Evolutionary conservation across 2,888 invertebrate species (phyloP), one percentile per base, ranked within the genome.

Genomic region (Macroteleia sp.): DNA sequence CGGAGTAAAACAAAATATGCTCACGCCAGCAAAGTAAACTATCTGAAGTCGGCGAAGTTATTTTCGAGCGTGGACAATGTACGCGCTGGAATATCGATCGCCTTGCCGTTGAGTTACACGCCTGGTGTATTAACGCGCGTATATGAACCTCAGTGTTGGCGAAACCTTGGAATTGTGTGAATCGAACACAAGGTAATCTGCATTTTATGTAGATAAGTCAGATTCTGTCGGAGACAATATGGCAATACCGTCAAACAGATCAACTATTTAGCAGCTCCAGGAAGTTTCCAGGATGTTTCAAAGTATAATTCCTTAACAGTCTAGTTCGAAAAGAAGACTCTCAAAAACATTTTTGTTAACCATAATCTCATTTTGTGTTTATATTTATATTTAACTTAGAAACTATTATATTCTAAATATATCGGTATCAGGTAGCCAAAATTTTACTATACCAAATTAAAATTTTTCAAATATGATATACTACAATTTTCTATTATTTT

Each of bases 101-200:
- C 32, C 3, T 32, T 64, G 69, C 42, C 54, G 61, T 44, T 50
- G 36, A 48, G 66, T 67, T 73, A 66, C 67, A 77, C 19, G 77
- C 20, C 39, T 48, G 57, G 67, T 30, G 50, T 73, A 66, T 73
- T 73, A 67, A 70, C 73, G 56, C 62, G 20, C 67, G 73, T 54
- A 61, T 67, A 73, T 64, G 57, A 67, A 61, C 61, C 71, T 61
- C 75, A 61, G 46, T 56, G 62, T 48, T 66, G 77, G 42, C 54
- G 50, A 61, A 83, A 83, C 86, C 86, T 85, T 86, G 86, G 85
- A 83, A 82, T 83, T 82, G 84, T 83, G 83, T 81, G 79, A 86
- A 86, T 86, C 78, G 86, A 86, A 86, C 62, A 86, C 86, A 86
- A 86, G 86, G 86, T 77, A 85, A 86, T 86, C 86, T 86, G 86